Evolutionary conservation across 2,888 invertebrate genomes (phyloP).

Genomic region (Odontomyia ornata): DNA sequence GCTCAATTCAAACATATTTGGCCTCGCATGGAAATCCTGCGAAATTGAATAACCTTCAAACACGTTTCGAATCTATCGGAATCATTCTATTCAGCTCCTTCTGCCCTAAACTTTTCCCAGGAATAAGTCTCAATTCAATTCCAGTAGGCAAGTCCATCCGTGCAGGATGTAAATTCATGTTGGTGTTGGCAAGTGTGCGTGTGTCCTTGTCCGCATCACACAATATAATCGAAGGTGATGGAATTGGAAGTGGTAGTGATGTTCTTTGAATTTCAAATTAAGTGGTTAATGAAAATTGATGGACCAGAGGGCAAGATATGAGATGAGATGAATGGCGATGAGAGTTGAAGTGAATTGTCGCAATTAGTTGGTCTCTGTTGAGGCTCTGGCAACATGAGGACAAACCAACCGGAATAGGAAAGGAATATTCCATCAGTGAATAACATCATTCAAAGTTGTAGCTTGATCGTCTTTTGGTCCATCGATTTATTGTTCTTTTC

Average conservation of each 20-base stretch:
- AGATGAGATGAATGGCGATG: constrained; percentile 33
- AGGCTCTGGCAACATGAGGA: not conserved
- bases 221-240: constrained; percentile 6
- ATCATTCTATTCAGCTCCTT: no score
- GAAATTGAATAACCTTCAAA: no score
- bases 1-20: no score
- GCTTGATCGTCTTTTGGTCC: no score
- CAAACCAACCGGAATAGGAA: not conserved
- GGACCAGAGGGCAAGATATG: constrained; percentile 41
- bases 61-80: no score
- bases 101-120: no score
- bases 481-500: no score
- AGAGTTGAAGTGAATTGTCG: not conserved
- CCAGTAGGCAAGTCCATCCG: no score
- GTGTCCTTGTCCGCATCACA: not conserved
- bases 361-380: not conserved
- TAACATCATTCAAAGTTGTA: no score
- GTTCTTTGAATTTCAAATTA: constrained; percentile 51
- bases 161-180: no score
- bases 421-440: not conserved
- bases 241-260: constrained; percentile 39
- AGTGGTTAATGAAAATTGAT: constrained; percentile 50
- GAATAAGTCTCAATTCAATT: no score
- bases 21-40: no score
- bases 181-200: not conserved